Evolutionary conservation across 2,888 invertebrate genomes (phyloP).

Genomic region (Phengaris alcon): DNA sequence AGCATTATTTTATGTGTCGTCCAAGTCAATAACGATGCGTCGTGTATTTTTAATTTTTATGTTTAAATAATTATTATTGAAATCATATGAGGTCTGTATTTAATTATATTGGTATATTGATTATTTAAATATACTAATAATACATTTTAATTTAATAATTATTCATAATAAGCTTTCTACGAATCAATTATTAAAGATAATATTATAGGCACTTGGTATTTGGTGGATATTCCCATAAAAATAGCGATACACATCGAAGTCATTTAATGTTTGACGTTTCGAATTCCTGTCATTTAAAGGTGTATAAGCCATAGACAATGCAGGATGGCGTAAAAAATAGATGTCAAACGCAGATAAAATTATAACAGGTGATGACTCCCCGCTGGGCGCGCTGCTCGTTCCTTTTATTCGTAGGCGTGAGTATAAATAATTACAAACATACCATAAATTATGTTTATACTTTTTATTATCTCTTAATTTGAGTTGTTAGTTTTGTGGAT

Average conservation of each 20-base stretch:
- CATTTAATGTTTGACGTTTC: slow-evolving; percentile 6
- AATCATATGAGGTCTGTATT: background rate
- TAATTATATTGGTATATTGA: background rate
- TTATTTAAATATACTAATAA: background rate
- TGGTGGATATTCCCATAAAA: slow-evolving; percentile 5
- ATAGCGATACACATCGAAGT: background rate
- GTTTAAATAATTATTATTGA: background rate
- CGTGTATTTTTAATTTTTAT: too few species aligned
- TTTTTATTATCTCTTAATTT: slow-evolving; percentile 25
- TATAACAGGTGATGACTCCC: slow-evolving; percentile 24
- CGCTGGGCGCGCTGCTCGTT: slow-evolving; percentile 27
- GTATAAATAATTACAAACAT: slow-evolving; percentile 33
- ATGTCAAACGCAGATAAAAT: slow-evolving; percentile 27
- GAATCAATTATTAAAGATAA: background rate
- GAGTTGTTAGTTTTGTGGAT: slow-evolving; percentile 6
- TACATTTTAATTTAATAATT: background rate
- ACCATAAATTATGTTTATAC: slow-evolving; percentile 33
- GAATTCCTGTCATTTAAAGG: slow-evolving; percentile 20
- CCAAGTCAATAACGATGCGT: too few species aligned
- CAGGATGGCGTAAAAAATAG: slow-evolving; percentile 8
- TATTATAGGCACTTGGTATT: background rate
- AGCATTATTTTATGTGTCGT: too few species aligned
- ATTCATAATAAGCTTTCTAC: background rate
- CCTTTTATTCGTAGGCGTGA: slow-evolving; percentile 30
- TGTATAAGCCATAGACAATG: slow-evolving; percentile 26